Percentiles rank a stretch among this genome's conserved stretches.
Conservation (phyloP, 2,888 invertebrate species). For the Epistrophe eligans region DNA sequence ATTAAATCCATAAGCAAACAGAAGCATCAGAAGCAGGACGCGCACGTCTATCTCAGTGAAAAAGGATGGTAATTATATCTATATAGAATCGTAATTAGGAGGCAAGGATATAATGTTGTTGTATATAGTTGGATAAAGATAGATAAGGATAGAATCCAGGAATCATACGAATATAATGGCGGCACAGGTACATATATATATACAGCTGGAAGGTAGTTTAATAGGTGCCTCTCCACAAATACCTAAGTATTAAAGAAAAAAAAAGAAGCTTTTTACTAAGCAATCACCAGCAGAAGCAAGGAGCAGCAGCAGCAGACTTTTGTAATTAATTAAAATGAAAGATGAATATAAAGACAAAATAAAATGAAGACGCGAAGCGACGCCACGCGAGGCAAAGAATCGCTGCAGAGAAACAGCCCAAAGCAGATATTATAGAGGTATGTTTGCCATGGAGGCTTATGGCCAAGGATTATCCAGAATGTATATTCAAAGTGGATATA, state of each 20-base stretch:
- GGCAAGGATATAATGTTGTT: conserved; percentile 66
- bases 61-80: conserved; percentile 67
- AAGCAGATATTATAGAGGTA: not conserved
- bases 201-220: conserved; percentile 28
- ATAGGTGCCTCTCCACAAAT: conserved; percentile 4
- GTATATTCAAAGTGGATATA: conserved; percentile 60
- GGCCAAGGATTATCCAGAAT: conserved; percentile 54
- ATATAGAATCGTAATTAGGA: conserved; percentile 68
- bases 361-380: conserved; percentile 9
- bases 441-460: conserved; percentile 56
- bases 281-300: conserved; percentile 63
- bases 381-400: not conserved
- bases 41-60: not conserved
- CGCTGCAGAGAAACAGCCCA: not conserved
- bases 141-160: conserved; percentile 55
- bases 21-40: conserved; percentile 36
- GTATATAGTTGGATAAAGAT: conserved; percentile 26
- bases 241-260: conserved; percentile 1
- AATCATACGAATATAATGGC: conserved; percentile 24
- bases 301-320: conserved; percentile 54
- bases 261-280: conserved; percentile 43
- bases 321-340: conserved; percentile 73
- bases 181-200: conserved; percentile 2
- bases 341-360: conserved; percentile 52
- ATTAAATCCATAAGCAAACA: conserved; percentile 71